Evolutionary conservation across 2,113 vertebrate species (phyloP).

Genomic region (Dicaeum eximium): DNA sequence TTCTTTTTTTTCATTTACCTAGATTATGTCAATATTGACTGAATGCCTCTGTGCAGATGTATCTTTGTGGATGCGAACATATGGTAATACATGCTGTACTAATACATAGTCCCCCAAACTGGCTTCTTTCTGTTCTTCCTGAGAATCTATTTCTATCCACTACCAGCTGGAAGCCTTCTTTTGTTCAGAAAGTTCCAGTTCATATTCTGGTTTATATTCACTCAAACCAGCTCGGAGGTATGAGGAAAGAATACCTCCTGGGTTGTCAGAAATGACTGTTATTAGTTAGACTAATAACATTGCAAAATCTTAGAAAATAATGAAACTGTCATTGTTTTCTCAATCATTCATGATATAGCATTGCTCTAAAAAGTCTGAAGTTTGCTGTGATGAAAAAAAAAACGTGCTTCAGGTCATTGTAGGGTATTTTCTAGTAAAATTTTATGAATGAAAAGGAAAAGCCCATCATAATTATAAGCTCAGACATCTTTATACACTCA

Average conservation of each 20-base stretch:
- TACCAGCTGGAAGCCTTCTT: constrained; percentile 6
- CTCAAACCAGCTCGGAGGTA: background rate
- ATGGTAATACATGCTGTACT: background rate
- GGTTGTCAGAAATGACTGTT: background rate
- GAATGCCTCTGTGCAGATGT: background rate
- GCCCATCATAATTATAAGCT: background rate
- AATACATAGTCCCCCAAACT: background rate
- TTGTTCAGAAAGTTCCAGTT: constrained; percentile 13
- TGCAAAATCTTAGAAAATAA: background rate
- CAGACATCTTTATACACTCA: background rate
- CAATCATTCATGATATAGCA: background rate
- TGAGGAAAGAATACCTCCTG: background rate
- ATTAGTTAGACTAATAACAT: background rate
- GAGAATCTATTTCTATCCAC: background rate
- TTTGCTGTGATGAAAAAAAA: background rate
- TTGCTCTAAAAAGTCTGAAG: background rate
- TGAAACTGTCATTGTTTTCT: background rate
- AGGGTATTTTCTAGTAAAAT: background rate
- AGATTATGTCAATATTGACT: background rate
- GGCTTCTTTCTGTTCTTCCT: background rate
- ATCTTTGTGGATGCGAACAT: background rate
- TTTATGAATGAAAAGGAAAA: background rate
- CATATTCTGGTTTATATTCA: background rate
- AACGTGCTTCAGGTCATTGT: background rate
- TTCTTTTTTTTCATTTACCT: background rate